A percentile compares a stretch with the other conserved stretches of the same genome.
Evolutionary conservation across 2,888 invertebrate genomes (phyloP).

Genomic region (Entomobrya proxima): DNA sequence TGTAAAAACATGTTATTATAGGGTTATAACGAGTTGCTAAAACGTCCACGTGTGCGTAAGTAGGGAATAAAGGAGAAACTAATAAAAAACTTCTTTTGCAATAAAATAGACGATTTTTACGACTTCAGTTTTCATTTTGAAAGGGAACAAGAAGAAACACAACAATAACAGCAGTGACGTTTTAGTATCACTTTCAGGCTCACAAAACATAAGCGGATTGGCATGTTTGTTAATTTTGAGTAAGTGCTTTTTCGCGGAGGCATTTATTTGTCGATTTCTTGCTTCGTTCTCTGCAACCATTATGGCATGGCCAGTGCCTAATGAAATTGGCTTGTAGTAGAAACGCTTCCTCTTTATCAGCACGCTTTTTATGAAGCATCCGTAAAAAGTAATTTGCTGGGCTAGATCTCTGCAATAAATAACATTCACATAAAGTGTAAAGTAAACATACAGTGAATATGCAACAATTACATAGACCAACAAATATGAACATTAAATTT

Average conservation of each 20-base stretch:
- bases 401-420: not conserved
- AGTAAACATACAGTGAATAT: too few relatives aligned
- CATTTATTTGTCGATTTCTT: conserved; percentile 27
- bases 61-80: conserved; percentile 35
- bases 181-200: not conserved
- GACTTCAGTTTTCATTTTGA: conserved; percentile 37
- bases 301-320: not conserved
- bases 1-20: conserved; percentile 12
- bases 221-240: conserved; percentile 61
- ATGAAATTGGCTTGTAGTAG: not conserved
- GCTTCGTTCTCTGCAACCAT: not conserved
- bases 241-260: conserved; percentile 43
- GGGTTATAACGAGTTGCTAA: conserved; percentile 31
- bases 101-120: conserved; percentile 62
- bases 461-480: too few relatives aligned
- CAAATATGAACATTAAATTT: too few relatives aligned
- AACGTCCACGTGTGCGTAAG: conserved; percentile 48
- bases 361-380: not conserved
- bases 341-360: not conserved
- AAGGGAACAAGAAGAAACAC: conserved; percentile 1
- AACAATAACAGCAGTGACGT: not conserved
- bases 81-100: conserved; percentile 53
- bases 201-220: conserved; percentile 40
- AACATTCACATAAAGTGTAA: too few relatives aligned
- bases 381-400: not conserved